Percentiles rank a stretch among this genome's conserved stretches.
Conservation (phyloP, 2,888 invertebrate species). For the Pantelozetes paolii region DNA sequence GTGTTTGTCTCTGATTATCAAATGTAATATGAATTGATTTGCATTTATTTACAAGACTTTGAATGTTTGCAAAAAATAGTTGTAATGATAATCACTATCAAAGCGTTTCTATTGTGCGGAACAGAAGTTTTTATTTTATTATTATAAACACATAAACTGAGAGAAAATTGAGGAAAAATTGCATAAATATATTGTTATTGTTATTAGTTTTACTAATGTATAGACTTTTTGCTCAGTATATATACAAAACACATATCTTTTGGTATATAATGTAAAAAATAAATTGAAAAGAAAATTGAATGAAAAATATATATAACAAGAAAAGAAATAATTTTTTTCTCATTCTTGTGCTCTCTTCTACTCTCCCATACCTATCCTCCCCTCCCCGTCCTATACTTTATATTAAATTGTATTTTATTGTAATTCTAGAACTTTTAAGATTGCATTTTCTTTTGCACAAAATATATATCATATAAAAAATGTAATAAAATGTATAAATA, state of each 20-base stretch:
- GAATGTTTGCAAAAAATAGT: neutral
- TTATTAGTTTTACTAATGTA: conserved; percentile 3
- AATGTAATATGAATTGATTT: neutral
- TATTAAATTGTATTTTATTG: conserved; percentile 13
- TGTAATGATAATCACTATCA: neutral
- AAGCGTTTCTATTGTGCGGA: conserved; percentile 24
- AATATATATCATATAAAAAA: conserved; percentile 3
- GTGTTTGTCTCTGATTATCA: neutral
- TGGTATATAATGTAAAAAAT: neutral
- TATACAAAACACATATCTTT: neutral
- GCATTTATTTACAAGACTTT: neutral
- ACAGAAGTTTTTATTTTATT: neutral
- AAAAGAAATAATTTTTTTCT: neutral
- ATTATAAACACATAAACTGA: neutral
- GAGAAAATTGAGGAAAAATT: neutral
- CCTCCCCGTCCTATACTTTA: neutral
- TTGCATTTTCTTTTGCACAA: neutral
- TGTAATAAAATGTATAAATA: too few relatives aligned
- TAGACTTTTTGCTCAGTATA: neutral
- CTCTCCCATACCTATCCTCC: neutral
- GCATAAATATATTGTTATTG: neutral
- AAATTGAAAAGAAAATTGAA: conserved; percentile 26
- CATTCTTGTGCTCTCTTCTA: neutral
- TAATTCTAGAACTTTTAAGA: conserved; percentile 25
- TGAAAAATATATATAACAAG: conserved; percentile 12